Percentiles rank a stretch among this genome's conserved stretches.
Evolutionary conservation across 2,797 vertebrate genomes (phyloP).

Genomic region (Lycodopsis pacificus): DNA sequence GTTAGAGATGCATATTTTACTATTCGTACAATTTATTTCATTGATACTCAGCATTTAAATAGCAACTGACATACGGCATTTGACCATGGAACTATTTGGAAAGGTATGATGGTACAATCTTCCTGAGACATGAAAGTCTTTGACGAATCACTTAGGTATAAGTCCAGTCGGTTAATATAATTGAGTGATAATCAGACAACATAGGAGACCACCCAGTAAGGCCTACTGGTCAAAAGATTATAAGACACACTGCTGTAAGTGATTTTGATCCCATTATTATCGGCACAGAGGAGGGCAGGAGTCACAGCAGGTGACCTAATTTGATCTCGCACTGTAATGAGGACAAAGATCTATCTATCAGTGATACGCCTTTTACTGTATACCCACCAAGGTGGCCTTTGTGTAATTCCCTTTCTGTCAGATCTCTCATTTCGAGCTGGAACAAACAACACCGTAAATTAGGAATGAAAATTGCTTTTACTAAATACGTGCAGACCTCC

Average conservation of each 20-base stretch:
- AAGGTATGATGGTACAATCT: background rate
- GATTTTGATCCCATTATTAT: slow-evolving; percentile 67
- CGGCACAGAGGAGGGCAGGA: slow-evolving; percentile 56
- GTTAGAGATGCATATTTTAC: background rate
- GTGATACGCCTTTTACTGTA: slow-evolving; percentile 61
- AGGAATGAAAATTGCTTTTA: slow-evolving; percentile 42
- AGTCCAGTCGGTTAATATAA: slow-evolving; percentile 45
- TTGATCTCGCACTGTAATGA: slow-evolving; percentile 73
- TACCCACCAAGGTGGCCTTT: slow-evolving; percentile 47
- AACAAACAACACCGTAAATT: slow-evolving; percentile 29
- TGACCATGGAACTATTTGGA: slow-evolving; percentile 6
- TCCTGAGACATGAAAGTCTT: slow-evolving; percentile 14
- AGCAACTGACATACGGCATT: background rate
- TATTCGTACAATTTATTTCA: background rate
- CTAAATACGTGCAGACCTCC: slow-evolving; percentile 25
- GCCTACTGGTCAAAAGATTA: slow-evolving; percentile 50
- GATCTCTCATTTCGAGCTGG: slow-evolving; percentile 46
- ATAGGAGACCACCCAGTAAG: slow-evolving; percentile 23
- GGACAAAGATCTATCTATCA: slow-evolving; percentile 69
- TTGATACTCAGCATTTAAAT: background rate
- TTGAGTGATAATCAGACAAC: slow-evolving; percentile 37
- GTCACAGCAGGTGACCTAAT: slow-evolving; percentile 72
- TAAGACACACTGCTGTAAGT: slow-evolving; percentile 47
- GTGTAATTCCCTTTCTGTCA: slow-evolving; percentile 44
- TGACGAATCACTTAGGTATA: slow-evolving; percentile 19